These are phyloP conservation scores for Scolopax bukidnonensis DNA, from an alignment of 2,797 vertebrate species.

Conservation along the genomic window DNA sequence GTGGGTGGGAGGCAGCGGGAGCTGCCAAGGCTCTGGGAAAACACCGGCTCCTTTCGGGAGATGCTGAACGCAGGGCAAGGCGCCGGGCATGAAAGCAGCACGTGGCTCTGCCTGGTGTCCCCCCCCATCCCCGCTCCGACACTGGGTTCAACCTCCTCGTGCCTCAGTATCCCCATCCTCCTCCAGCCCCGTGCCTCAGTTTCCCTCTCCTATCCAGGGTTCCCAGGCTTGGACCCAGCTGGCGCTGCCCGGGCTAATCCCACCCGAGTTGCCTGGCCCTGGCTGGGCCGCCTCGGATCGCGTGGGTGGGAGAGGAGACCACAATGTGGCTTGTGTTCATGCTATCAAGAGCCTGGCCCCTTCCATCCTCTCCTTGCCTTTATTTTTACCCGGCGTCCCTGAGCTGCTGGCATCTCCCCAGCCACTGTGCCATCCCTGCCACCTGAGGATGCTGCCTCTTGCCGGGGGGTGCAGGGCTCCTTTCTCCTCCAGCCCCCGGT, in stretches of 20 bases:
- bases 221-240: background rate
- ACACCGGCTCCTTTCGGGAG: fast-evolving
- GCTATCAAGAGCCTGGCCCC: background rate
- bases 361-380: background rate
- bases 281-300: fast-evolving
- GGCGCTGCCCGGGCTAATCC: no score
- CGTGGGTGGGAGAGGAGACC: background rate
- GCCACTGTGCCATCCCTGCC: background rate
- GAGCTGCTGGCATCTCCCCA: background rate
- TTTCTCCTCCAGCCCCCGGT: fast-evolving
- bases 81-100: fast-evolving
- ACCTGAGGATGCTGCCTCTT: background rate
- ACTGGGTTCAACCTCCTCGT: fast-evolving
- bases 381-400: background rate
- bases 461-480: background rate
- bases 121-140: background rate
- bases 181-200: background rate
- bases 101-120: fast-evolving
- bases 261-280: no score
- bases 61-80: background rate
- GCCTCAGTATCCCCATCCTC: background rate
- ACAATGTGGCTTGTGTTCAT: background rate
- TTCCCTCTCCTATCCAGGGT: background rate
- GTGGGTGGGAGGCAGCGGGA: background rate
- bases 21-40: background rate